Evolutionary conservation across 2,888 invertebrate genomes (phyloP), one percentile per base, ranked within the genome.

Genomic region (Drosophila emarginata): DNA sequence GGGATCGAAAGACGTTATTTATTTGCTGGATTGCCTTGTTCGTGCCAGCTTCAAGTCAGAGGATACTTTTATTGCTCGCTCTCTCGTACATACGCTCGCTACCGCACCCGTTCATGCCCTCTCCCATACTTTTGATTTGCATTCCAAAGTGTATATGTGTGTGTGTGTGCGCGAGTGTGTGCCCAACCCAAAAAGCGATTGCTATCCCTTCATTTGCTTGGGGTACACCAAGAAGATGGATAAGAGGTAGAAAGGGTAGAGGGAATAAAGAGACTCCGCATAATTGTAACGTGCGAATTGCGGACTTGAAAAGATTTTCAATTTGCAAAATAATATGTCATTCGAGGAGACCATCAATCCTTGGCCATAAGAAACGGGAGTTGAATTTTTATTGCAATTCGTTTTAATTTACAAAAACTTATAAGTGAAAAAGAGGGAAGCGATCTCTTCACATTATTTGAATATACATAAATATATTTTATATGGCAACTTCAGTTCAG

Each of bases 301-400:
- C 78, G 70, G 72, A 65, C 68, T 69, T 60, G 74, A 64, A 75
- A 71, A 63, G 76, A 74, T 73, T 77, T 77, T 81, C 76, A 82
- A 80, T 84, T 82, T 79, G 85, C 85, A 74, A 84, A 87, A 85
- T 79, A 80, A 84, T 87, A 87, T 84, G 87, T 84, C 84, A 84
- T 85, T 79, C 80, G 84, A 73, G 74, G 74, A 74, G 84, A 64
- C 77, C 78, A 87, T 87, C 87, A 84, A 84, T 84, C 84, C 84
- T 84, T 67, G 57, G 69, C 58, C 11, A 57, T 50, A 74, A 65
- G 11, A 67, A 85, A 86, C 86, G 79, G 82, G 79, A 86, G 79
- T 83, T 86, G 87, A 77, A 83, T 86, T 83, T 68, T 78, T 83
- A 86, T 83, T 76, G 87, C 79, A 78, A 72, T 86, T 86, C 83